A percentile compares a stretch with the other conserved stretches of the same genome.
These are phyloP conservation scores for Deilephila porcellus DNA, from an alignment of 2,888 invertebrate genomes.

Conservation along the genomic window DNA sequence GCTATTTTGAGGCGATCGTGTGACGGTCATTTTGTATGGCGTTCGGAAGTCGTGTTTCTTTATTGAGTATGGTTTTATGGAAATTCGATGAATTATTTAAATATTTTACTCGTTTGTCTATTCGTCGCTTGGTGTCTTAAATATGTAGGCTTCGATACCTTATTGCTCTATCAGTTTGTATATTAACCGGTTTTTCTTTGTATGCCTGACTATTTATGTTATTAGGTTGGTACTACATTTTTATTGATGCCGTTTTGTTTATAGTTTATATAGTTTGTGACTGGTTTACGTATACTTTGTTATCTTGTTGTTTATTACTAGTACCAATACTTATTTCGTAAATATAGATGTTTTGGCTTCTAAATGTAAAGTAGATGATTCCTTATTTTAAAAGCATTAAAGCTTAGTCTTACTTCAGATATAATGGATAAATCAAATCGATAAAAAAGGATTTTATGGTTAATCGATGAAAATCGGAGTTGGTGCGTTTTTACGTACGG, in stretches of 20 bases:
- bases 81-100: conserved; percentile 26
- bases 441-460: not conserved
- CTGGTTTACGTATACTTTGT: not conserved
- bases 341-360: not conserved
- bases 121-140: conserved; percentile 25
- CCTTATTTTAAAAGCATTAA: not conserved
- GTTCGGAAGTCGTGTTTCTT: conserved; percentile 26
- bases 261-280: conserved; percentile 1
- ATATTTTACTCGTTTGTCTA: conserved; percentile 27
- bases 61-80: conserved; percentile 26
- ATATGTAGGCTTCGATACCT: conserved; percentile 14
- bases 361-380: too few relatives aligned
- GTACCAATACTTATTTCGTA: too few relatives aligned
- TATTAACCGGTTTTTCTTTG: conserved; percentile 23
- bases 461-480: conserved; percentile 45
- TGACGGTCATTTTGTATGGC: conserved; percentile 30
- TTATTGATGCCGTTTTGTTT: conserved; percentile 6
- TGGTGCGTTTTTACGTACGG: conserved; percentile 39
- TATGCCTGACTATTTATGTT: conserved; percentile 15
- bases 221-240: conserved; percentile 11
- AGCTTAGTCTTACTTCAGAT: not conserved
- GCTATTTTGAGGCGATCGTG: conserved; percentile 21
- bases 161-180: conserved; percentile 21
- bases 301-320: not conserved
- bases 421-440: not conserved